Evolutionary conservation across 2,113 vertebrate genomes (phyloP).

Genomic region (Corydoras sp.): DNA sequence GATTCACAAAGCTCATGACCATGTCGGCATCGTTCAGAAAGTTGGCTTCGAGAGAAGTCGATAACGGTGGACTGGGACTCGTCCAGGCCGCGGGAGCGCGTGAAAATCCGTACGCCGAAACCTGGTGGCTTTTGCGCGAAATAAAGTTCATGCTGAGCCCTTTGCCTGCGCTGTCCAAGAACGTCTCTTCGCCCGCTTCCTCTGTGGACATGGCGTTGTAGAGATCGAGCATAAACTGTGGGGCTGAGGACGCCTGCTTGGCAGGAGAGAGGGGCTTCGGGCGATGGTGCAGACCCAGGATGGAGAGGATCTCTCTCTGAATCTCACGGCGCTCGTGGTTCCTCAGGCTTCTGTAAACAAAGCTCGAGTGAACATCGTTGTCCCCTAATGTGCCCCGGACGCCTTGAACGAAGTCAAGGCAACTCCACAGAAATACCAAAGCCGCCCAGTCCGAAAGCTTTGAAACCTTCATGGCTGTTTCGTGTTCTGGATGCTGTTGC

Average conservation of each 20-base stretch:
- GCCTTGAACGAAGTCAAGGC: constrained; percentile 76
- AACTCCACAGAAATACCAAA: constrained; percentile 83
- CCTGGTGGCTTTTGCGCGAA: constrained; percentile 72
- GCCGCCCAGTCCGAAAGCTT: constrained; percentile 66
- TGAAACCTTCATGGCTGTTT: constrained; percentile 74
- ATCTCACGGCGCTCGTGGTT: constrained; percentile 97
- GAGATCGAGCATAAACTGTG: constrained; percentile 98
- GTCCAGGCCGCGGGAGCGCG: constrained; percentile 73
- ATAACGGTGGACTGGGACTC: constrained; percentile 79
- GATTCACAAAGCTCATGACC: constrained; percentile 99
- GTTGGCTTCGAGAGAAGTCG: constrained; percentile 86
- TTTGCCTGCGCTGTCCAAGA: constrained; percentile 68
- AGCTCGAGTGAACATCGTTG: constrained; percentile 98
- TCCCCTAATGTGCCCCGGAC: constrained; percentile 81
- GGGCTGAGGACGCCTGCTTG: constrained; percentile 92
- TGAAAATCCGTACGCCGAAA: constrained; percentile 78
- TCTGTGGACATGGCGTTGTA: constrained; percentile 96
- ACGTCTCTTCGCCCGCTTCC: constrained; percentile 79
- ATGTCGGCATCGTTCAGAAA: constrained; percentile 98
- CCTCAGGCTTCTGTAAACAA: constrained; percentile 96
- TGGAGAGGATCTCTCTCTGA: constrained; percentile 98
- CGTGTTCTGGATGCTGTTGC: constrained; percentile 18
- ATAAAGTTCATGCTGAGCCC: constrained; percentile 69
- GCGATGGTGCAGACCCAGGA: constrained; percentile 93
- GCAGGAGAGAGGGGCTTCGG: constrained; percentile 94